Conservation (phyloP, 64 coral and sea anemone genomes). For the Anthopleura sola region DNA sequence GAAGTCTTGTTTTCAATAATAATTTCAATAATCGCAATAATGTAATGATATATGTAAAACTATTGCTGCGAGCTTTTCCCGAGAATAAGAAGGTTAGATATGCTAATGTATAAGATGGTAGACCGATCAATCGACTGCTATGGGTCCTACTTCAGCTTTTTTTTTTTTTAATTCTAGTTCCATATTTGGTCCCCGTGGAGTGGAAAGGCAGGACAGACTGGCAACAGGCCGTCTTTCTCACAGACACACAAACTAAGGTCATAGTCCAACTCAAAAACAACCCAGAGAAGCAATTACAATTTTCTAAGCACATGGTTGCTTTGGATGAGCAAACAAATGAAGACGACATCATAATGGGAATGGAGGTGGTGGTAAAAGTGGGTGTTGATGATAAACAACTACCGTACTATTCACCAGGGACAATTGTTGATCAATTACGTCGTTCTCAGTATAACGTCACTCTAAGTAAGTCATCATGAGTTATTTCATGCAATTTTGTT, state of each 20-base stretch:
- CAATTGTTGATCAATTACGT: not conserved
- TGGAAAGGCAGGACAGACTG: constrained; percentile 18
- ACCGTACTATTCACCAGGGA: not conserved
- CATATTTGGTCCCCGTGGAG: not conserved
- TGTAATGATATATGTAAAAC: too few species aligned
- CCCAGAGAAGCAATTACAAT: not conserved
- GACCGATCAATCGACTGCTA: too few species aligned
- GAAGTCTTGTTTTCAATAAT: too few species aligned
- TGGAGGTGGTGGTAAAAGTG: constrained; percentile 1
- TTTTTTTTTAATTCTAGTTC: not conserved
- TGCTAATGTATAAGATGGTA: too few species aligned
- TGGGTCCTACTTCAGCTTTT: not conserved
- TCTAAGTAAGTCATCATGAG: not conserved
- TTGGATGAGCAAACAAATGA: not conserved
- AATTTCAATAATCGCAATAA: too few species aligned
- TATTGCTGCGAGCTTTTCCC: too few species aligned
- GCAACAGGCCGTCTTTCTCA: not conserved
- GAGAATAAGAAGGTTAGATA: too few species aligned
- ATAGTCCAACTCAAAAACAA: not conserved
- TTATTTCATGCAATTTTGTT: too few species aligned
- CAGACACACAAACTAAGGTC: not conserved
- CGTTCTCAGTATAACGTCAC: not conserved
- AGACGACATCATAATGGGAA: not conserved
- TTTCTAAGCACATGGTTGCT: constrained; percentile 14
- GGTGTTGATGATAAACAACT: not conserved